Evolutionary conservation across 2,888 invertebrate genomes (phyloP), one percentile per base, ranked within the genome.

Genomic region (Acronicta aceris): DNA sequence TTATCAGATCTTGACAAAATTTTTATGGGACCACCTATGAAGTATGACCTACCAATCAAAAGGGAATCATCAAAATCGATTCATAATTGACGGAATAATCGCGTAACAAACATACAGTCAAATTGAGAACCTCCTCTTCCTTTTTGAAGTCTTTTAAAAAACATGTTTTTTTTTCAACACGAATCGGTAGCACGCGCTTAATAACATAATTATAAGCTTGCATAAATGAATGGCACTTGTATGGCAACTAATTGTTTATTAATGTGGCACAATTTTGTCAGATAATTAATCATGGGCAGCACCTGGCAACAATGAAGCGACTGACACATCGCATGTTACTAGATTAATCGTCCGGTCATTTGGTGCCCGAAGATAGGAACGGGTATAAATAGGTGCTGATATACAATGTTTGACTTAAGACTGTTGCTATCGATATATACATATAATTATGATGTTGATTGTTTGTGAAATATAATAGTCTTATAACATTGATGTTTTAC

Each of bases 271-370:
- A 81, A 84, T 85, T 81, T 81, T 74, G 79, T 74, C 71, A 56
- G 74, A 74, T 76, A 78, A 89, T 88, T 85, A 86, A 88, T 89
- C 87, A 87, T 57, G 54, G 59, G 74, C 76, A 66, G 71, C 87
- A 85, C 82, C 83, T 89, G 87, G 71, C 79, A 68, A 84, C 84
- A 84, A 89, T 89, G 85, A 86, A 87, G 84, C 85, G 48, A 68
- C 76, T 81, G 85, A 82, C 85, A 81, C 74, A 82, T 87, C 78
- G 82, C 82, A 78, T 85, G 82, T 72, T 81, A 75, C 77, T 82
- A 85, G 82, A 87, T 87, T 87, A 86, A 87, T 85, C 66, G 79
- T 71, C 42, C 53, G 69, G 75, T 75, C 78, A 82, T 82, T 82
- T 81, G 72, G 71, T 66, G 76, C 76, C 73, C 70, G 61, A 70